phyloP scores from a whole-genome alignment of 2,113 vertebrate genomes.

The Megaceryle maxima region DNA sequence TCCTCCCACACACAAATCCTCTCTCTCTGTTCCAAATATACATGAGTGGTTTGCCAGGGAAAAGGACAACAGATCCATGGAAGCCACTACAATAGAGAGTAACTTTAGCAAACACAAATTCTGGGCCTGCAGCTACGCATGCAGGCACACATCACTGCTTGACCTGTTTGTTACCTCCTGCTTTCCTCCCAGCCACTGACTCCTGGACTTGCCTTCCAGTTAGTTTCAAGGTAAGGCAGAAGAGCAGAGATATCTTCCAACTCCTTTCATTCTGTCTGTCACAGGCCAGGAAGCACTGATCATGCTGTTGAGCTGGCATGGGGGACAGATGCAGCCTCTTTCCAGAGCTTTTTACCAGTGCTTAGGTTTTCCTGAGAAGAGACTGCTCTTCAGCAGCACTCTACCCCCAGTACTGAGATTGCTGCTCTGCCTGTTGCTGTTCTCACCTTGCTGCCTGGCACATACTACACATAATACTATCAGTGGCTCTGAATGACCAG shows the following conservation, averaged over 20 bases:
- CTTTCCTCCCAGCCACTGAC: not conserved
- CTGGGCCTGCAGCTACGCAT: not conserved
- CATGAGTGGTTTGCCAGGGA: not conserved
- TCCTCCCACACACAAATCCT: not conserved
- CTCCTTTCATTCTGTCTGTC: not conserved
- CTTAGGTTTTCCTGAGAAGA: not conserved
- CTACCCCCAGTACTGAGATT: not conserved
- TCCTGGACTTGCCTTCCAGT: not conserved
- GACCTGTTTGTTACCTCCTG: not conserved
- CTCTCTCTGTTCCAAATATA: not conserved
- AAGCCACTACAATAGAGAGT: not conserved
- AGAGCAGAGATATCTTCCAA: not conserved
- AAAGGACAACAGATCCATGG: not conserved
- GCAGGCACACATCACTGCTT: not conserved
- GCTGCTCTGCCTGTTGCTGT: not conserved
- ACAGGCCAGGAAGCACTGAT: not conserved
- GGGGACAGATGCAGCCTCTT: not conserved
- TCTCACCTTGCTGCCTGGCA: not conserved
- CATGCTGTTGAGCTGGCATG: not conserved
- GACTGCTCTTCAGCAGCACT: not conserved
- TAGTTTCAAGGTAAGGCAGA: not conserved
- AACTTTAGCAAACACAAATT: not conserved
- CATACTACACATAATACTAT: too few relatives aligned
- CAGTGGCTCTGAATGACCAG: not conserved
- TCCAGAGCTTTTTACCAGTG: not conserved